Evolutionary conservation across 2,797 vertebrate genomes (phyloP).

Genomic region (Alauda arvensis): DNA sequence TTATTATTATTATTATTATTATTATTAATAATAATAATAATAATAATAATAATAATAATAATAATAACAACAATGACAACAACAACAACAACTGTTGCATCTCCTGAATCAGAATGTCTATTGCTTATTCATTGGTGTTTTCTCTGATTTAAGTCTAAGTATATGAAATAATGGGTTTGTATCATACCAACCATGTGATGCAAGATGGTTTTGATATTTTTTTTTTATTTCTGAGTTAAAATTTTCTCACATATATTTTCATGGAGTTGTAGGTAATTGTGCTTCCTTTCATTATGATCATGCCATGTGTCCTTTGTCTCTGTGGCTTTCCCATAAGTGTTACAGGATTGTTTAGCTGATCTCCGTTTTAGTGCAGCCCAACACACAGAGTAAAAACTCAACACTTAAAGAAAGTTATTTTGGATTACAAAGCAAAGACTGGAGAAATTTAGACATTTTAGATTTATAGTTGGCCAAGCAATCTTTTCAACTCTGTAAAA

Average conservation of each 20-base stretch:
- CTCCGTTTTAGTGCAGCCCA: not conserved
- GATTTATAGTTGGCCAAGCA: not conserved
- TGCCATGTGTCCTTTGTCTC: not conserved
- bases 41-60: no score
- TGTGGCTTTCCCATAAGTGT: not conserved
- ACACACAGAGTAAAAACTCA: not conserved
- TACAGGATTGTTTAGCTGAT: not conserved
- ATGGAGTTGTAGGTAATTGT: not conserved
- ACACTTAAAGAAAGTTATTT: not conserved
- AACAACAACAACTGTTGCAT: not conserved
- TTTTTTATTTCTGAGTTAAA: not conserved
- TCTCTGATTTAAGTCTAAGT: not conserved
- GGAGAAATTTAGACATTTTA: not conserved
- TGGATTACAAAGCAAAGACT: not conserved
- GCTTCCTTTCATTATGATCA: not conserved
- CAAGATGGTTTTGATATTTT: not conserved
- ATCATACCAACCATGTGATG: not conserved
- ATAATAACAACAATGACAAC: no score
- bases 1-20: not conserved
- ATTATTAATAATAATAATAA: no score
- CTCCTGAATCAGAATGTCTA: not conserved
- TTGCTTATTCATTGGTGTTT: not conserved
- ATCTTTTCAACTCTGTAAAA: not conserved
- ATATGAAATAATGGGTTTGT: not conserved
- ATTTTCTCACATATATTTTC: not conserved